phyloP scores from a whole-genome alignment of 2,797 vertebrate species.

The Anas capensis region DNA sequence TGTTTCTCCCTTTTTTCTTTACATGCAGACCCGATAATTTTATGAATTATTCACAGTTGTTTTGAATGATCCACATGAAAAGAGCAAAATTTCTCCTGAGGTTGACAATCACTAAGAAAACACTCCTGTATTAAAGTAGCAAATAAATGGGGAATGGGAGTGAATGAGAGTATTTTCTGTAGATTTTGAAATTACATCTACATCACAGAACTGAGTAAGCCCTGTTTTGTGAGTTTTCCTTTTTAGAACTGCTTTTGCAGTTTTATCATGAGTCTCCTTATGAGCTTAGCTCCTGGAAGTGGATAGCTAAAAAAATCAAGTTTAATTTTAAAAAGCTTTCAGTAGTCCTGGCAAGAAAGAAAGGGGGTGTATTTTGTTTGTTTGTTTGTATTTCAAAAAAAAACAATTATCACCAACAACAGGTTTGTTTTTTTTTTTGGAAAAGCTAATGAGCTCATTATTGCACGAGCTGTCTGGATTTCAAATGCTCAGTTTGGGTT shows the following conservation, averaged over 20 bases:
- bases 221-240: neutral
- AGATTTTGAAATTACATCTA: neutral
- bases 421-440: neutral
- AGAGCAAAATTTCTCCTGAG: neutral
- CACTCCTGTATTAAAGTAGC: neutral
- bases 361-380: neutral
- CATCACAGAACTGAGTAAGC: neutral
- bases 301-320: neutral
- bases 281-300: neutral
- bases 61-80: neutral
- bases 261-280: neutral
- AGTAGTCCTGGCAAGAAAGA: neutral
- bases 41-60: neutral
- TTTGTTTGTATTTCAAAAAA: neutral
- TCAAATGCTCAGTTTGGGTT: neutral
- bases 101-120: neutral
- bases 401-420: neutral
- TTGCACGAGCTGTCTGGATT: constrained; percentile 35
- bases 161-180: neutral
- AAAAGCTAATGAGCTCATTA: neutral
- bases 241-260: neutral
- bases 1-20: neutral
- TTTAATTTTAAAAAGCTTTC: constrained; percentile 1
- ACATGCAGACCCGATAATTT: neutral
- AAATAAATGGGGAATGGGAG: neutral